Conservation (phyloP, 2,113 vertebrate genomes). For the Cavia aperea region DNA sequence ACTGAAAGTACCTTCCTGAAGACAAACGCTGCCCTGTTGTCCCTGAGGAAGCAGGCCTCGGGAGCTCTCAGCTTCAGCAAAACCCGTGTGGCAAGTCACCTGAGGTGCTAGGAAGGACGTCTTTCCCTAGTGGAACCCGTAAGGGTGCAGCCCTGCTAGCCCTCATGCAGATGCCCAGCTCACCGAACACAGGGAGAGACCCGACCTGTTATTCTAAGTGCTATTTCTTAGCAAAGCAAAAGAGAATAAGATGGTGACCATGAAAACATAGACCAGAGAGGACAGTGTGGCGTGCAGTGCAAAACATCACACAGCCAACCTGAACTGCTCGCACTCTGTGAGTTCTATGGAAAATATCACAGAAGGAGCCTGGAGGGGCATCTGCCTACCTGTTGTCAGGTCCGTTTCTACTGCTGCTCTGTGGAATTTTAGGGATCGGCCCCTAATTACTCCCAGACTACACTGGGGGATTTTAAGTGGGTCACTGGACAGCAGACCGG, state of each 20-base stretch:
- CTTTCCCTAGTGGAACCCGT: background rate
- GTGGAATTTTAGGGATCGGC: too few species aligned
- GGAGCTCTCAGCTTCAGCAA: background rate
- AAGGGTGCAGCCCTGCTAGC: rapidly evolving
- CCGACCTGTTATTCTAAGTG: rapidly evolving
- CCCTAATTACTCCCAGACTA: background rate
- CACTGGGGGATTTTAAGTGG: background rate
- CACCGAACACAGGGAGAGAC: too few species aligned
- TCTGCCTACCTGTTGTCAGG: background rate
- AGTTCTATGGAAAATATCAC: background rate
- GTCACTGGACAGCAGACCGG: too few species aligned
- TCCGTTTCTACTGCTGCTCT: background rate
- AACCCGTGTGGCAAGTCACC: background rate
- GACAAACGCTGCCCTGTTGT: background rate
- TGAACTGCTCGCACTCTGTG: background rate
- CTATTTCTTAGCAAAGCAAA: background rate
- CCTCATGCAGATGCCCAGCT: background rate
- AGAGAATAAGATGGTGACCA: too few species aligned
- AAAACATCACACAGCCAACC: too few species aligned
- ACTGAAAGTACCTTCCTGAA: background rate
- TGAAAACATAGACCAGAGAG: background rate
- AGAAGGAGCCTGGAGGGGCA: background rate
- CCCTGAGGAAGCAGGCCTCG: background rate
- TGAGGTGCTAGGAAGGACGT: background rate
- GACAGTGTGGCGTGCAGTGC: too few species aligned